Percentiles rank a stretch among this genome's conserved stretches.
phyloP scores from a whole-genome alignment of 2,113 vertebrate species.

The Psittacara wagleri region DNA sequence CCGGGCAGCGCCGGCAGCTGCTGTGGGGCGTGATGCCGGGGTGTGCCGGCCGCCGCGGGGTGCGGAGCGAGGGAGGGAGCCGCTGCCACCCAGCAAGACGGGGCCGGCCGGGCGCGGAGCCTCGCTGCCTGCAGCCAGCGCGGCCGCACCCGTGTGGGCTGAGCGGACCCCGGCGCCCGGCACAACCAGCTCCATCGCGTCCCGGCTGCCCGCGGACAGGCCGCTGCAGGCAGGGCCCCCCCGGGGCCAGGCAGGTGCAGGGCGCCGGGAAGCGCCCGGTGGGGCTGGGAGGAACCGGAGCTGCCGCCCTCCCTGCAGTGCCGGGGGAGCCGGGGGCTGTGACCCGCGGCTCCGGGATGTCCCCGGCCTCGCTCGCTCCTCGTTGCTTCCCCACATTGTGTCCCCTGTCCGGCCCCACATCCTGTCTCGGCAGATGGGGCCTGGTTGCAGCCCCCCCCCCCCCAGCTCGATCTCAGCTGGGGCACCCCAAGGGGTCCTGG shows the following conservation, averaged over 20 bases:
- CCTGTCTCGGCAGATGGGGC: not conserved
- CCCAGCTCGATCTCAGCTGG: not conserved
- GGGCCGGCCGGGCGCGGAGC: conserved; percentile 20
- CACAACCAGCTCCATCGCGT: conserved; percentile 28
- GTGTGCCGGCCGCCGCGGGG: conserved; percentile 31
- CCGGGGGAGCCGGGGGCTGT: not conserved
- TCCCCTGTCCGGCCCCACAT: not conserved
- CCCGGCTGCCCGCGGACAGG: conserved; percentile 32
- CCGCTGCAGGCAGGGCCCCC: conserved; percentile 44
- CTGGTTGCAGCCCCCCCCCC: not conserved
- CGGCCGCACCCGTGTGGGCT: conserved; percentile 33
- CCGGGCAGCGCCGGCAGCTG: conserved; percentile 16
- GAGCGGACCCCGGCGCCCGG: not conserved
- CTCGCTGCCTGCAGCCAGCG: not conserved
- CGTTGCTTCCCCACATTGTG: not conserved
- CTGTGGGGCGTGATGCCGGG: conserved; percentile 2
- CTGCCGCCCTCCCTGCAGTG: not conserved
- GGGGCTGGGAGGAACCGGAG: not conserved
- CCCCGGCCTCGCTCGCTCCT: not conserved
- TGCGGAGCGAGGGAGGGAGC: conserved; percentile 8
- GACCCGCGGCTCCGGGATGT: not conserved
- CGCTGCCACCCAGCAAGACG: conserved; percentile 50
- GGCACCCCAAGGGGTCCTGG: not conserved
- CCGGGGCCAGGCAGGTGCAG: conserved; percentile 5
- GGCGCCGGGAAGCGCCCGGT: not conserved